Percentiles rank a stretch among this genome's conserved stretches.
These are phyloP conservation scores for Elephantulus edwardii DNA, from an alignment of 2,113 vertebrate genomes.

Conservation along the genomic window DNA sequence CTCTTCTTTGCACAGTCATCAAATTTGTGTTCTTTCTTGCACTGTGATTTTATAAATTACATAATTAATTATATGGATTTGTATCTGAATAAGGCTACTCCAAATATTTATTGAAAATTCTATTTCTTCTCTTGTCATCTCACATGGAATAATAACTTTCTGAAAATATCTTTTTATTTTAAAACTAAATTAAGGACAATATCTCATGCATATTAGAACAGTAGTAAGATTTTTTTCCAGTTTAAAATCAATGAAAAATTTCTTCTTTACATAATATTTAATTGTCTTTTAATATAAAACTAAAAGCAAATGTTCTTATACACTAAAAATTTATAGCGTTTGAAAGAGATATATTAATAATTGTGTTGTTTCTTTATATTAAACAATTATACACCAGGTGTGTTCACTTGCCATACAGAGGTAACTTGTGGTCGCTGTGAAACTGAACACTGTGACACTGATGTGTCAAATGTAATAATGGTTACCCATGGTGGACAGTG, in stretches of 20 bases:
- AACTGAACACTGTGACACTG: too few relatives aligned
- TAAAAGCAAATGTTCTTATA: background rate
- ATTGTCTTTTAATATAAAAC: background rate
- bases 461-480: too few relatives aligned
- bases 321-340: background rate
- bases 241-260: conserved; percentile 14
- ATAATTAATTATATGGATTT: background rate
- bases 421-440: too few relatives aligned
- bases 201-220: background rate
- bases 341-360: background rate
- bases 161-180: conserved; percentile 24
- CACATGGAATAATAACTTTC: conserved; percentile 37
- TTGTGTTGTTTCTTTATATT: background rate
- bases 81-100: conserved; percentile 18
- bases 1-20: background rate
- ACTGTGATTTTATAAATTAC: background rate
- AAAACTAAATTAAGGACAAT: conserved; percentile 43
- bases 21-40: background rate
- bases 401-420: too few relatives aligned
- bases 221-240: conserved; percentile 42
- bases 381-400: too few relatives aligned
- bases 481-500: too few relatives aligned
- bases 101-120: conserved; percentile 27
- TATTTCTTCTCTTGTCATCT: background rate
- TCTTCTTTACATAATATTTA: conserved; percentile 12